These are phyloP conservation scores for Theretra japonica DNA, from an alignment of 2,888 invertebrate species.

Conservation along the genomic window DNA sequence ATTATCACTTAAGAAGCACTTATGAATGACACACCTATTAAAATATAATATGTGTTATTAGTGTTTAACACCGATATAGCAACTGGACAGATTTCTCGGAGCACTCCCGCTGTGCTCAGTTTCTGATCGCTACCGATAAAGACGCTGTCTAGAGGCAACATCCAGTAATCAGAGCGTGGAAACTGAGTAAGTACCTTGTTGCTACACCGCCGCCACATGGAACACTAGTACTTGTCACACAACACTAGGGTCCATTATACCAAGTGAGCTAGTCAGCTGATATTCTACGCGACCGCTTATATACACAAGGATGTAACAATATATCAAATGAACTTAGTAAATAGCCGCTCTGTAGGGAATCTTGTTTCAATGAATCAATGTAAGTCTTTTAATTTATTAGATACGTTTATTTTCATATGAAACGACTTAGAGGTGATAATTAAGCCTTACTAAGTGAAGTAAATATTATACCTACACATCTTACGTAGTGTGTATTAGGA, in stretches of 20 bases:
- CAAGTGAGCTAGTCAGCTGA: conserved; percentile 34
- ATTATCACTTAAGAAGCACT: background rate
- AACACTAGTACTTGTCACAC: conserved; percentile 58
- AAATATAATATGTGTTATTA: conserved; percentile 23
- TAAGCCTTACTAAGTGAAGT: background rate
- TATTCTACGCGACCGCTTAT: conserved; percentile 41
- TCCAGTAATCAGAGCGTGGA: conserved; percentile 85
- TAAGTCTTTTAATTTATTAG: conserved; percentile 31
- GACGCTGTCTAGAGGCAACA: conserved; percentile 83
- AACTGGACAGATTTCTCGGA: conserved; percentile 59
- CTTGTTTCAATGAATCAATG: conserved; percentile 54
- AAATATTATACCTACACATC: background rate
- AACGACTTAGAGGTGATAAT: background rate
- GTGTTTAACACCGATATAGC: conserved; percentile 38
- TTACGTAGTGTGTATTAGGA: background rate
- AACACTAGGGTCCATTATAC: conserved; percentile 45
- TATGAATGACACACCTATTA: background rate
- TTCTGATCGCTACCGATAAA: conserved; percentile 81
- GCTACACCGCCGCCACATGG: conserved; percentile 56
- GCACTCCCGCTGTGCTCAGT: conserved; percentile 60
- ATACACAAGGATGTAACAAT: conserved; percentile 45
- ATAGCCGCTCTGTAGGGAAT: conserved; percentile 38
- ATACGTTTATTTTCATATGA: background rate
- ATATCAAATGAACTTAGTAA: conserved; percentile 40
- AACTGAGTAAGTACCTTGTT: conserved; percentile 78